These are phyloP conservation scores for Mesocentrotus franciscanus DNA, from an alignment of 53 echinoderm and acorn worm species.

Conservation along the genomic window DNA sequence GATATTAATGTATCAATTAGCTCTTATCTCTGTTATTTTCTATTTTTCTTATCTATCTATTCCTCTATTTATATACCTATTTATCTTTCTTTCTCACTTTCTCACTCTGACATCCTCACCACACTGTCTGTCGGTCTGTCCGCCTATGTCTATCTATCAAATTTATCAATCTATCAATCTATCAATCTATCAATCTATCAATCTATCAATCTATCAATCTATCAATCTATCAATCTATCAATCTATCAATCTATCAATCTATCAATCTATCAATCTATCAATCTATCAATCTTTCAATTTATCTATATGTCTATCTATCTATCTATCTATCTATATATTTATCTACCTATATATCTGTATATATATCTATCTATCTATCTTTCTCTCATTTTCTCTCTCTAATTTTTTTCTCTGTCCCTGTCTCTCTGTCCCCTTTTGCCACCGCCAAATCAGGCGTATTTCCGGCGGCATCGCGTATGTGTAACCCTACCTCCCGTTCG, in stretches of 20 bases:
- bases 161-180: neutral
- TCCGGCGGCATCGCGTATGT: constrained; percentile 64
- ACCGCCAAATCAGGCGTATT: constrained; percentile 53
- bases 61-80: neutral
- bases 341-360: neutral
- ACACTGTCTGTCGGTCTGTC: neutral
- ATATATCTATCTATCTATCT: neutral
- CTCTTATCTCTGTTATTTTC: too few species aligned
- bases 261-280: neutral
- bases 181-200: neutral
- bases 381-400: neutral
- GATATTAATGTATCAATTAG: too few species aligned
- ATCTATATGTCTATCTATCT: neutral
- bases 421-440: neutral
- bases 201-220: neutral
- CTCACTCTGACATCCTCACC: too few species aligned
- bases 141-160: neutral
- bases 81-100: neutral
- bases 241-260: neutral
- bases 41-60: too few species aligned
- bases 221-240: neutral
- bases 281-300: neutral
- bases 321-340: constrained; percentile 7
- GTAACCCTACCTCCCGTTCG: constrained; percentile 50
- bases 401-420: neutral